phyloP scores from a whole-genome alignment of 1,140 invertebrate genomes.

The Vollenhovia emeryi region DNA sequence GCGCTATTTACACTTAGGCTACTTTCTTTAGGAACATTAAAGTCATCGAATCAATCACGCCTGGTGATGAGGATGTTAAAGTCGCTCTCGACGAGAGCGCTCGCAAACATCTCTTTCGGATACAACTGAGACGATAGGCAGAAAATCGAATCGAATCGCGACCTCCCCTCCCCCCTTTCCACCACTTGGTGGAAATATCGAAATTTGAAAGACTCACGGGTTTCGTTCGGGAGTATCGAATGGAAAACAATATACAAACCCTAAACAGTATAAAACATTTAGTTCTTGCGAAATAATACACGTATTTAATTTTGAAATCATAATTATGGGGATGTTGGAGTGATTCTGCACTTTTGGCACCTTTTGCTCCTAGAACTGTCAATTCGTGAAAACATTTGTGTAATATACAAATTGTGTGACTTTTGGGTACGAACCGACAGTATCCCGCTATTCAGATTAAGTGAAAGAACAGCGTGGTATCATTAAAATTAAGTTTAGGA shows the following conservation, averaged over 20 bases:
- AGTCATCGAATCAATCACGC: conserved; percentile 70
- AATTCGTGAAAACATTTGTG: too few species aligned
- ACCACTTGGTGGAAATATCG: conserved; percentile 36
- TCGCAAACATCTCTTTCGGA: conserved; percentile 14
- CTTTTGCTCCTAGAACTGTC: too few species aligned
- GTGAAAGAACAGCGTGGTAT: too few species aligned
- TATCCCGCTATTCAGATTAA: too few species aligned
- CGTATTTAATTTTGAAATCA: conserved; percentile 2
- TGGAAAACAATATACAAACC: background rate
- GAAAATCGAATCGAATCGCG: conserved; percentile 42
- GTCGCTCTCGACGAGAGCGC: conserved; percentile 17
- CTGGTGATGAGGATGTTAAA: conserved; percentile 26
- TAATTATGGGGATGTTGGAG: too few species aligned
- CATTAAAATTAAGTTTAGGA: too few species aligned
- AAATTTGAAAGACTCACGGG: conserved; percentile 72
- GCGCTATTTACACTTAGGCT: conserved; percentile 73
- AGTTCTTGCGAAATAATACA: background rate
- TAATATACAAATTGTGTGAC: too few species aligned
- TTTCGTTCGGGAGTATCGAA: conserved; percentile 49
- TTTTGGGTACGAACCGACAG: too few species aligned
- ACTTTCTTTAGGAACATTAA: conserved; percentile 79
- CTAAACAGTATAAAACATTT: conserved; percentile 37
- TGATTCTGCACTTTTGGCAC: too few species aligned
- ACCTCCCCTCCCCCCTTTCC: too few species aligned
- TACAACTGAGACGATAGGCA: conserved; percentile 24